Evolutionary conservation across 1,140 invertebrate genomes (phyloP).

Genomic region (Plodia interpunctella): DNA sequence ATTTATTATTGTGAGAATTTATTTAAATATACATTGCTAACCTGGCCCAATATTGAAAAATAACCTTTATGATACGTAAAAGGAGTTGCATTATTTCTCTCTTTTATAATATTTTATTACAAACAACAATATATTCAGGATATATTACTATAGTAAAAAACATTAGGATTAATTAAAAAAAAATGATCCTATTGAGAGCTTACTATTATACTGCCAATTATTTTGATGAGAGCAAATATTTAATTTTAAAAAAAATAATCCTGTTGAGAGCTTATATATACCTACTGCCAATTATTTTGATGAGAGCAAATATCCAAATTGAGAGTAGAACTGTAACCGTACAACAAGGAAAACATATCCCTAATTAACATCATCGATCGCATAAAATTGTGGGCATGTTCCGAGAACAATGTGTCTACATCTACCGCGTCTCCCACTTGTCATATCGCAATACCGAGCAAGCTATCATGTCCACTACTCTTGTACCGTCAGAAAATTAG

Average conservation of each 20-base stretch:
- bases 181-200: too few species aligned
- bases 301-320: background rate
- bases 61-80: too few species aligned
- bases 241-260: background rate
- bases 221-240: background rate
- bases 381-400: conserved; percentile 7
- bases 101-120: too few species aligned
- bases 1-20: conserved; percentile 5
- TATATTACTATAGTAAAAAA: too few species aligned
- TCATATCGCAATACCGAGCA: conserved; percentile 38
- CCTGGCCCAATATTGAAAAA: too few species aligned
- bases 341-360: background rate
- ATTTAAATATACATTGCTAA: too few species aligned
- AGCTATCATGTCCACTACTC: conserved; percentile 28
- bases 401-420: conserved; percentile 15
- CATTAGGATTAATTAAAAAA: too few species aligned
- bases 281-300: background rate
- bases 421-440: conserved; percentile 24
- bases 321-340: background rate
- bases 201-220: background rate
- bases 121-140: too few species aligned
- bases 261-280: background rate
- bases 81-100: too few species aligned
- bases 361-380: background rate
- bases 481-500: background rate